Evolutionary conservation across 2,797 vertebrate species (phyloP), one percentile per base, ranked within the genome.

Genomic region (Pipistrellus kuhlii): DNA sequence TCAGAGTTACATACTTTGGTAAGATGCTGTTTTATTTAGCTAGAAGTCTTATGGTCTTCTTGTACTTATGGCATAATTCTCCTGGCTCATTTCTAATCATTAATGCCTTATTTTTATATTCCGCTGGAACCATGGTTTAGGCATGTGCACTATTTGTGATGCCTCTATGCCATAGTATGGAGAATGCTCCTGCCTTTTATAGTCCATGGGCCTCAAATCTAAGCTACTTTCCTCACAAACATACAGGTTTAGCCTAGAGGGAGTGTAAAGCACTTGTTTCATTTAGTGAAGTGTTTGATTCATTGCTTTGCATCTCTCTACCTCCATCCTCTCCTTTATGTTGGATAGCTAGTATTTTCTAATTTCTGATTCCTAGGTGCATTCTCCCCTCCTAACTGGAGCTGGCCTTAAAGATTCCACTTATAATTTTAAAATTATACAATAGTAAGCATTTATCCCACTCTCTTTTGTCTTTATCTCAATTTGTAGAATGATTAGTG

Each of bases 81-180:
- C 20, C 59, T 85, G 44, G 12, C 1, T 94, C n/a, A 83, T 84
- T 11, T 38, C 27, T 88, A 93, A 77, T 76, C 35, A 66, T 86
- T 93, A 75, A 38, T 14, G 87, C 87, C 71, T 73, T 95, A 66
- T 64, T 93, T 59, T 73, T 30, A 90, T 85, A 93, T 92, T 91
- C 44, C 38, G 5, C 20, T 83, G 68, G 66, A 94, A 76, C 8
- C 15, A 69, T 38, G 32, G 48, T 62, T 91, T 88, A 59, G 9
- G 46, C 62, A 41, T 21, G 12, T 75, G 7, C 51, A 78, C 20
- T 84, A 3, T 71, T 90, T 90, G n/a, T 68, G 1, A 72, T 80
- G 35, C 4, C 13, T 90, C 2, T 90, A 20, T 93, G 53, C 85
- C 85, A 96, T 21, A 83, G 18, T 78, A 1, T 55, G 53, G 69